Evolutionary conservation across 2,888 invertebrate species (phyloP), one percentile per base, ranked within the genome.

Genomic region (Watsonalla binaria): DNA sequence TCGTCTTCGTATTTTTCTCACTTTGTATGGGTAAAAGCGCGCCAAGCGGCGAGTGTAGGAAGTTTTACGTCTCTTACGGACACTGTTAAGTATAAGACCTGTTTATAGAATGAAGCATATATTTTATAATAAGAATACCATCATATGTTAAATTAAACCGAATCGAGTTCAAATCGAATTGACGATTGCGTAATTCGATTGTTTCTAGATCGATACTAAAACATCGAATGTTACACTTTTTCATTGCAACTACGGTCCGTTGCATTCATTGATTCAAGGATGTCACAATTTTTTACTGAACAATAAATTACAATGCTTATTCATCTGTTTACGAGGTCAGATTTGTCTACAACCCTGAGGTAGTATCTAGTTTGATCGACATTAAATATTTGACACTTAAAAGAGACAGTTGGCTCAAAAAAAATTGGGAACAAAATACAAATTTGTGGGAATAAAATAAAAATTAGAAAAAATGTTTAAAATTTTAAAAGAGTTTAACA

Each of bases 221-320:
- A 42, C 49, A 50, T 55, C 53, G 39, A 50, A 54, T 58, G 57
- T 42, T 6, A 47, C 47, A 24, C 39, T 63, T 63, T 61, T 63
- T 62, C 66, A 69, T 70, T 70, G 70, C 65, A 62, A 76, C 42
- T 66, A 74, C 76, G 80, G 67, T 75, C 53, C 56, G 68, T 53
- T 74, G 76, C 71, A 68, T 67, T 65, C n/a, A 51, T 52, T 24
- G 46, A 35, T 51, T 62, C 89, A 89, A 89, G 88, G 89, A 88
- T 89, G 86, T 35, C 77, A 81, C 75, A 59, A 70, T 82, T 86
- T 85, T 85, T 80, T 80, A 64, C 55, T 55, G 55, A 59, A 70
- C 63, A 78, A 70, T 71, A 76, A 42, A 79, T 70, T 62, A 65
- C 54, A 65, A 60, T 63, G 68, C 47, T 60, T 60, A 78, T 63